Evolutionary conservation across 2,797 vertebrate species (phyloP).

Genomic region (Echiichthys vipera): DNA sequence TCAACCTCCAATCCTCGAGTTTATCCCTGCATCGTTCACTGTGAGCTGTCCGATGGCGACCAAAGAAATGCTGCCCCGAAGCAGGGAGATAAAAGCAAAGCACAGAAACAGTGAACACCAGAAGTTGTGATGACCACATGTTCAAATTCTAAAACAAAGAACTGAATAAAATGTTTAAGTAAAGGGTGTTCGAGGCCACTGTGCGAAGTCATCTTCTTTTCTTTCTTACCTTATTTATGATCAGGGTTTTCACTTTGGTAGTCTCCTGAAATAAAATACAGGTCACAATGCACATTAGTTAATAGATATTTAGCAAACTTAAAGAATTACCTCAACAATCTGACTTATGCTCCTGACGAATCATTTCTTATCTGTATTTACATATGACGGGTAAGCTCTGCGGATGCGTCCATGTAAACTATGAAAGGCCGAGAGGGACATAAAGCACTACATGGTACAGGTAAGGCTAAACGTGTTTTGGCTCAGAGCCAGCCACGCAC

Average conservation of each 20-base stretch:
- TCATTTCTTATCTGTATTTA: too few relatives aligned
- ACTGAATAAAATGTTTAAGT: too few relatives aligned
- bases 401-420: too few relatives aligned
- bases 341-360: too few relatives aligned
- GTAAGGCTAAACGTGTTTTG: too few relatives aligned
- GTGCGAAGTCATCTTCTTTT: background rate
- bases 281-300: background rate
- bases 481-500: too few relatives aligned
- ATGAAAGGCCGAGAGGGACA: too few relatives aligned
- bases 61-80: constrained; percentile 7
- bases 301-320: too few relatives aligned
- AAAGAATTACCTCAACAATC: too few relatives aligned
- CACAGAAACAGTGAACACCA: background rate
- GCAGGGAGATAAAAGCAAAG: background rate
- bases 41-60: background rate
- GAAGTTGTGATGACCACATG: background rate
- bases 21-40: background rate
- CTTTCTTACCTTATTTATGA: background rate
- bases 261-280: constrained; percentile 16
- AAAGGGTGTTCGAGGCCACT: background rate
- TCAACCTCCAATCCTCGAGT: background rate
- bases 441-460: too few relatives aligned
- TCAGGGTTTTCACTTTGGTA: background rate
- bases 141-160: background rate
- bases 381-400: too few relatives aligned